Base-by-base conservation (phyloP, 2,797 vertebrate genomes). In the Thamnophis elegans region DNA sequence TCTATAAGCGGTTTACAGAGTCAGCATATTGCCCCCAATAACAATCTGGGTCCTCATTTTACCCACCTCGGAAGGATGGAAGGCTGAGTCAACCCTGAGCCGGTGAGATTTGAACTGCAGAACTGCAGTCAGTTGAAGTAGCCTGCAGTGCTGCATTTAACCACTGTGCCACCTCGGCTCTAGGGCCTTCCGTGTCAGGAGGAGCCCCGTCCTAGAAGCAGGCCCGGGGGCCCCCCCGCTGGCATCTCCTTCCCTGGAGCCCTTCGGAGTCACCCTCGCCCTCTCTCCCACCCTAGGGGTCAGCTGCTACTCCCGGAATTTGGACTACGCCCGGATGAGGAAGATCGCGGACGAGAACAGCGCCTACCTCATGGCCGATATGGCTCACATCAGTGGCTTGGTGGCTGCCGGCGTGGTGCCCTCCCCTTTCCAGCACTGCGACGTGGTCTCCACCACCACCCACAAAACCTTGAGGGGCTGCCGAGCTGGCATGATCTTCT, bases 381-480 rank as follows among this genome's bases (percentile, higher is more conserved):
- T 99, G 99, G 99, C 99, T 6, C 99, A 99, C 97, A 98, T 99
- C 96, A 99, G 99, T 0, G 99, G 99, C 47, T 94, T 99, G 93
- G 98, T 99, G 95, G 99, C 98, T 0, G 99, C 99, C 0, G 98
- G 98, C 0, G 98, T 99, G 68, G 98, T 99, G 89, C 99, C 99
- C 0, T 99, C 99, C 0, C 99, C 99, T 1, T 99, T 99, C 0
- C 98, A 98, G 2, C 92, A 98, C 97, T 98, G 98, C 22, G 98
- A 99, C 5, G 96, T 99, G 0, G 98, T 99, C 94, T 97, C 99
- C 92, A 99, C 99, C 53, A 99, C 99, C 2, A 99, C 99, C 0
- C 99, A 99, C 97, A 99, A 99, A 96, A 99, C 99, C 0, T 95
- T 99, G 95, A 96, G 99, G n/a, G 99, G 99, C 96, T 99, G 99